Percentiles rank a stretch among this genome's conserved stretches.
Evolutionary conservation across 2,888 invertebrate species (phyloP).

Genomic region (Agrypnus murinus): DNA sequence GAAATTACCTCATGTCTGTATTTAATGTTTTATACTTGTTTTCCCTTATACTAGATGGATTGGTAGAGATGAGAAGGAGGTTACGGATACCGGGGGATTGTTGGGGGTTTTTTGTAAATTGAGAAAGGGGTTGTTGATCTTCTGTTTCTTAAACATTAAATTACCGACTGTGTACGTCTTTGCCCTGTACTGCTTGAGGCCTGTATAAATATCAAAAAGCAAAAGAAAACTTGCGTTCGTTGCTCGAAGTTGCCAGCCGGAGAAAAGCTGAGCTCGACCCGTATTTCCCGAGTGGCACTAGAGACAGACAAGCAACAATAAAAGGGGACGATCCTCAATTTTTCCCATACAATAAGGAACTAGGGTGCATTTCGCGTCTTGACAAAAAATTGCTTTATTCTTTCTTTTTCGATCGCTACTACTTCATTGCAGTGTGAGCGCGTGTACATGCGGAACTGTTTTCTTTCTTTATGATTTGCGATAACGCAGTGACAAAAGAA

Average conservation of each 20-base stretch:
- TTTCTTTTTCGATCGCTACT: too few relatives aligned
- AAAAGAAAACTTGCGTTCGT: conserved; percentile 11
- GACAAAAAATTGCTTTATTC: conserved; percentile 9
- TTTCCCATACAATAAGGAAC: conserved; percentile 14
- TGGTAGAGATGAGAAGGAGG: too few relatives aligned
- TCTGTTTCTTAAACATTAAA: conserved; percentile 4
- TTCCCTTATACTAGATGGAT: too few relatives aligned
- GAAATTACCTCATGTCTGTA: too few relatives aligned
- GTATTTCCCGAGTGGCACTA: conserved; percentile 21
- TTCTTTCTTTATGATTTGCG: too few relatives aligned
- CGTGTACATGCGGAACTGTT: too few relatives aligned
- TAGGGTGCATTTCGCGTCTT: conserved; percentile 2
- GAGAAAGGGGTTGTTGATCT: not conserved
- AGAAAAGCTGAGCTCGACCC: conserved; percentile 1
- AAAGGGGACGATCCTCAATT: conserved; percentile 6
- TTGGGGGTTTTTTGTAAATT: too few relatives aligned
- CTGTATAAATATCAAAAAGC: conserved; percentile 24
- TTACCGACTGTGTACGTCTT: conserved; percentile 8
- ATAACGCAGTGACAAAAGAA: too few relatives aligned
- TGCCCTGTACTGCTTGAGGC: conserved; percentile 1
- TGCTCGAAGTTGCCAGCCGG: not conserved
- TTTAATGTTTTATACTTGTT: too few relatives aligned
- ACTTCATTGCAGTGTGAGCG: too few relatives aligned
- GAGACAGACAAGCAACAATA: conserved; percentile 28
- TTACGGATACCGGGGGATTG: too few relatives aligned